Evolutionary conservation across 1,140 invertebrate genomes (phyloP), one percentile per base, ranked within the genome.

Genomic region (Leptestheria dahalacensis): DNA sequence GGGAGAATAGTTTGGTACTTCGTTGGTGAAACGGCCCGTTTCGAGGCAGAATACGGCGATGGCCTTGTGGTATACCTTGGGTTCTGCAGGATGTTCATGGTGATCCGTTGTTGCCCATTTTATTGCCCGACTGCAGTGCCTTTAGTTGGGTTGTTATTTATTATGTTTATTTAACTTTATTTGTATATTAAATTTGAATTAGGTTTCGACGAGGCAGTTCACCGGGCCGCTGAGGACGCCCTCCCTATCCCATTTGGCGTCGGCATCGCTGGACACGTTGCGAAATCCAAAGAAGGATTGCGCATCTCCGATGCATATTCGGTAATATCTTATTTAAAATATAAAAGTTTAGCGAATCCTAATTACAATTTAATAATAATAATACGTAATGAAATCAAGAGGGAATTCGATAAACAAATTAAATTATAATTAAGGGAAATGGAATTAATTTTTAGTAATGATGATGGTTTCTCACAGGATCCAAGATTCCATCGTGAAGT

Each of bases 291-390:
- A 71, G 77, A 86, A 65, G 82, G 83, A 59, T 86, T 95, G 69
- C 92, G 93, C 74, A 91, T 93, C 67, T 87, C 80, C 67, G 85
- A 95, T 70, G 90, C 89, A 15, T 93, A 93, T 66, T 80, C 90
- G 71, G 90, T 76, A 63, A 68, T 65, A 63, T 15, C 15, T 9
- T 41, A 9, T 15, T 41, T 41, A 41, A 41, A 9, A 41, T 15
- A 41, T 9, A 41, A 41, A 9, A 6, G 15, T 6, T 41, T 15
- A 41, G n/a, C n/a, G n/a, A n/a, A n/a, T n/a, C n/a, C n/a, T n/a
- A n/a, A n/a, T 52, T 47, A 11, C 3, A 28, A 47, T 29, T 56
- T 56, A 3, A 46, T 12, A 41, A 41, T 41, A 15, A 41, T 41
- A 41, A 9, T 41, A 41, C 6, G 6, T 41, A 41, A 41, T n/a